Evolutionary conservation across 2,888 invertebrate species (phyloP), one percentile per base, ranked within the genome.

Genomic region (Hoplodrina ambigua): DNA sequence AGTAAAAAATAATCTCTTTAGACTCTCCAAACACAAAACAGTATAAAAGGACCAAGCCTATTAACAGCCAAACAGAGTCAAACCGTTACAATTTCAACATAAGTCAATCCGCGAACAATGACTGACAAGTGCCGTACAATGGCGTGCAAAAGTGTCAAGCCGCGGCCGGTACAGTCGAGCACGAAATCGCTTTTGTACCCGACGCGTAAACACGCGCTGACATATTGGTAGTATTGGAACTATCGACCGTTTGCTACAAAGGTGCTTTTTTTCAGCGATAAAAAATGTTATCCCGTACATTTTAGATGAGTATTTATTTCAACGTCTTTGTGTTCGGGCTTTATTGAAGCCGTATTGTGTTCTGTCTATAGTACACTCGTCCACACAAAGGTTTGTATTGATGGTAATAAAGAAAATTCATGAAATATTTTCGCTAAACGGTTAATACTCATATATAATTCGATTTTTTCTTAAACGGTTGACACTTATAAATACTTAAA

Each of bases 161-260:
- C 74, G 57, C 72, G 81, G 67, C 72, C 75, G 74, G 82, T 75
- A 83, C 78, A 76, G 56, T 78, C 81, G 73, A 78, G 83, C 83
- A 76, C 78, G 69, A 78, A 84, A 82, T 84, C 85, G 81, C 81
- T 83, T 83, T 83, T 82, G 78, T 82, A 72, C 56, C 61, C 69
- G 44, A 80, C 70, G 61, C 83, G 81, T 83, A 81, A 83, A 83
- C 84, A 83, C 69, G 63, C 54, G 37, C 63, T 83, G 85, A 83
- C 85, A 82, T 84, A 73, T 73, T 60, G 75, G 52, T 57, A 49
- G 56, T 75, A 80, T 82, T 80, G 75, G 70, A 74, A 80, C 82
- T 80, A 84, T 75, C 69, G 72, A 62, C 0, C 68, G 65, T 57
- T 72, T 63, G 64, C 69, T 72, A 80, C 73, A 78, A 80, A 82